Evolutionary conservation across 1,140 invertebrate species (phyloP).

Genomic region (Drosophila baimaii): DNA sequence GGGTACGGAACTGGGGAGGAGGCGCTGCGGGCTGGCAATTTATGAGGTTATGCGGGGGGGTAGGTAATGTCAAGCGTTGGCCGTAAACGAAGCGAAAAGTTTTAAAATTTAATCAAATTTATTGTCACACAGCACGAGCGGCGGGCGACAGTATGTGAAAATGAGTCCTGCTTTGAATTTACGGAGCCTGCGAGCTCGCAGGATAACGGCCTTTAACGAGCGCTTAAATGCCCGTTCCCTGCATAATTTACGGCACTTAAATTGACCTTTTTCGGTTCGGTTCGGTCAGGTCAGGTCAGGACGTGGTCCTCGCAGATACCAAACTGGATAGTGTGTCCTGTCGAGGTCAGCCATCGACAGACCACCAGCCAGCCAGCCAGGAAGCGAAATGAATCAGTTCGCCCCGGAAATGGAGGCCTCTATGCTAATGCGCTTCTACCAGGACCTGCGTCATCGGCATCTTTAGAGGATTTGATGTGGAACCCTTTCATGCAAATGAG

Average conservation of each 20-base stretch:
- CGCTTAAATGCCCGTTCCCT: constrained; percentile 63
- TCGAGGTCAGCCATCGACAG: background rate
- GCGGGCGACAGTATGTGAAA: constrained; percentile 35
- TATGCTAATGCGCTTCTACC: constrained; percentile 27
- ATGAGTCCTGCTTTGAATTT: constrained; percentile 20
- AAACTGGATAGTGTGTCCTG: background rate
- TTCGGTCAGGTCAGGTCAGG: background rate
- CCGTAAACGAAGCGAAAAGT: constrained; percentile 23
- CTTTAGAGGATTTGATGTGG: constrained; percentile 7
- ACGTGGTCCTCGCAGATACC: background rate
- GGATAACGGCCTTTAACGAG: constrained; percentile 64
- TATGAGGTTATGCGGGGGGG: constrained; percentile 37
- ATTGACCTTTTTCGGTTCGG: constrained; percentile 68
- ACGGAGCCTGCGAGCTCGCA: background rate
- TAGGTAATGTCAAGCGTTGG: constrained; percentile 19
- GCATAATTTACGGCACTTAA: constrained; percentile 70
- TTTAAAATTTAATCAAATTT: constrained; percentile 63
- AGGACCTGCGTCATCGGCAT: background rate
- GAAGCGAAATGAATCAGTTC: constrained; percentile 23
- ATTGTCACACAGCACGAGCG: constrained; percentile 46
- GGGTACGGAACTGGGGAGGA: background rate
- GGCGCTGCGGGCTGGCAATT: constrained; percentile 8
- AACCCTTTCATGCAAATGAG: constrained; percentile 61
- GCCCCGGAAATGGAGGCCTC: background rate
- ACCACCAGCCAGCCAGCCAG: background rate